A percentile compares a stretch with the other conserved stretches of the same genome.
Evolutionary conservation across 1,140 invertebrate genomes (phyloP).

Genomic region (Delia radicum): DNA sequence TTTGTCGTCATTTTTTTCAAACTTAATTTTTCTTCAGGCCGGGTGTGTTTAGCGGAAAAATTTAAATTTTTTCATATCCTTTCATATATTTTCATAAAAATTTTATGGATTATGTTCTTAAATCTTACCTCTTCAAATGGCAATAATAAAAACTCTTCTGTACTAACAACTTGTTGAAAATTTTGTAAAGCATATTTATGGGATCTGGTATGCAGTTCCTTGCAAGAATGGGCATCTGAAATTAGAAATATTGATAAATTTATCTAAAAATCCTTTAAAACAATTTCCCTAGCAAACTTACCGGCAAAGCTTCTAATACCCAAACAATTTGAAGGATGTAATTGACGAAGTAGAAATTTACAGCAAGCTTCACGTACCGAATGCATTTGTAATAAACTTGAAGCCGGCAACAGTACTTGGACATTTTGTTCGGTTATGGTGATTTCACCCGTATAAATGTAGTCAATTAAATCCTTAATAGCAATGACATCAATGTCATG

Average conservation of each 20-base stretch:
- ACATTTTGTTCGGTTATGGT: constrained; percentile 78
- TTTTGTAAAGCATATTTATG: constrained; percentile 70
- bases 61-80: no score
- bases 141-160: constrained; percentile 68
- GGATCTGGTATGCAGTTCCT: constrained; percentile 65
- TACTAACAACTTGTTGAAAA: constrained; percentile 69
- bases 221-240: constrained; percentile 68
- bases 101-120: neutral
- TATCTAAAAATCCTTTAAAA: no score
- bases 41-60: no score
- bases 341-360: constrained; percentile 71
- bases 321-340: constrained; percentile 76
- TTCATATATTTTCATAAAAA: no score
- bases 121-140: constrained; percentile 66
- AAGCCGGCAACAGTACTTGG: constrained; percentile 74
- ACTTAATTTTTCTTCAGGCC: no score
- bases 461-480: constrained; percentile 69
- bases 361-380: constrained; percentile 76
- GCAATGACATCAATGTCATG: constrained; percentile 66
- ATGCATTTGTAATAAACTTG: constrained; percentile 73
- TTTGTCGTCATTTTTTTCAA: no score
- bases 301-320: constrained; percentile 74
- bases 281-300: no score
- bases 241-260: no score
- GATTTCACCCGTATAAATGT: constrained; percentile 76